Conservation (phyloP, 35 echinoderm and acorn worm genomes). For the Apostichopus japonicus region DNA sequence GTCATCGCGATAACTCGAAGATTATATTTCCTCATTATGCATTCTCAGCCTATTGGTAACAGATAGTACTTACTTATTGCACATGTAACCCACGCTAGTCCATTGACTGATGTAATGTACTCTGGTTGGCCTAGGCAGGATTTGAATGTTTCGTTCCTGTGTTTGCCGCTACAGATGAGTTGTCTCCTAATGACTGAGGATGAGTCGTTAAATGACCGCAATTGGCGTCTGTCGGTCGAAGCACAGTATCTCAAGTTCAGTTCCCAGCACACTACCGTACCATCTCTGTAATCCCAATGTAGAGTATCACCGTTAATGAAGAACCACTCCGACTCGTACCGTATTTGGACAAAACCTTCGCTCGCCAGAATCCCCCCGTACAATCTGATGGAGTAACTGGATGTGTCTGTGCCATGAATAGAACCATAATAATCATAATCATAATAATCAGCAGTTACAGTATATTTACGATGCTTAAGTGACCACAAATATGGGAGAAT, state of each 20-base stretch:
- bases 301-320: neutral
- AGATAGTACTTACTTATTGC: neutral
- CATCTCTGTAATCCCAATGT: constrained; percentile 2
- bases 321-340: neutral
- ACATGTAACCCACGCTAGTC: constrained; percentile 4
- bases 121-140: neutral
- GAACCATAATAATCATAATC: neutral
- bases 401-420: neutral
- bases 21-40: no score
- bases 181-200: neutral
- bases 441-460: no score
- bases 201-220: neutral
- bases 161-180: neutral
- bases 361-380: neutral
- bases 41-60: no score
- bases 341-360: constrained; percentile 22
- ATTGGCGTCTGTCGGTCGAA: neutral
- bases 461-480: no score
- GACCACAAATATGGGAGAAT: no score
- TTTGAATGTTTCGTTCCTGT: neutral
- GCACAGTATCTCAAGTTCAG: neutral
- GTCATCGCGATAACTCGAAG: no score
- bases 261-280: neutral
- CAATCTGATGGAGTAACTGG: neutral
- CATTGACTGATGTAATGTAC: neutral